These are phyloP conservation scores for Sinocyclocheilus rhinocerous DNA, from an alignment of 2,113 vertebrate species.

Conservation along the genomic window DNA sequence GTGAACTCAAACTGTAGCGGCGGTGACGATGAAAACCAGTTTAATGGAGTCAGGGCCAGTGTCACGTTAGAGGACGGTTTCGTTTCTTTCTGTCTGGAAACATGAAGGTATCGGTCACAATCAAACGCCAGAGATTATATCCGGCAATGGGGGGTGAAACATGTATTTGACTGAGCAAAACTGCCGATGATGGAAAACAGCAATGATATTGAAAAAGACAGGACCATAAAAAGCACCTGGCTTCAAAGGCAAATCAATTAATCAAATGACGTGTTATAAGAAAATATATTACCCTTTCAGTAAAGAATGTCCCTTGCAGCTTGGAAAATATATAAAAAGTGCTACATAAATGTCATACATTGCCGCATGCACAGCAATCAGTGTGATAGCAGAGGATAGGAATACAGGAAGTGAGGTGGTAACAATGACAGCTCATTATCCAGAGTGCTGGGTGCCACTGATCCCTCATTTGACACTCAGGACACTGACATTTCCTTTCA, in stretches of 20 bases:
- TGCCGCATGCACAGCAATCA: conserved; percentile 48
- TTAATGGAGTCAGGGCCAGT: conserved; percentile 53
- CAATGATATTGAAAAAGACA: conserved; percentile 58
- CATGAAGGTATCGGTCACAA: conserved; percentile 47
- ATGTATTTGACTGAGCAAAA: conserved; percentile 51
- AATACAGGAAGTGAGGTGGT: conserved; percentile 45
- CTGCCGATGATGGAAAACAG: conserved; percentile 55
- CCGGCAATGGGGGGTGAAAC: conserved; percentile 37
- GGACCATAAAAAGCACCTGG: conserved; percentile 10
- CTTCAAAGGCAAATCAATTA: conserved; percentile 50
- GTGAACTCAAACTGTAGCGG: conserved; percentile 41
- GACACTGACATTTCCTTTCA: not conserved
- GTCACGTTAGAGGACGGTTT: conserved; percentile 27
- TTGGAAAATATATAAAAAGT: conserved; percentile 77
- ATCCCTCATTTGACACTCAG: conserved; percentile 5
- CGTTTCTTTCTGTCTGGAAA: conserved; percentile 58
- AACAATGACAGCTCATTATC: conserved; percentile 33
- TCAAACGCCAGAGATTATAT: conserved; percentile 46
- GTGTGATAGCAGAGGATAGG: conserved; percentile 32
- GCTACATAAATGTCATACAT: conserved; percentile 64
- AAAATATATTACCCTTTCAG: conserved; percentile 78
- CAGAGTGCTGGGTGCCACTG: conserved; percentile 9
- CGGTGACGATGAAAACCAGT: conserved; percentile 44
- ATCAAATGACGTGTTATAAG: conserved; percentile 55
- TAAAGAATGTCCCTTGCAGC: conserved; percentile 84